Evolutionary conservation across 2,797 vertebrate species (phyloP).

Genomic region (Aeoliscus strigatus): DNA sequence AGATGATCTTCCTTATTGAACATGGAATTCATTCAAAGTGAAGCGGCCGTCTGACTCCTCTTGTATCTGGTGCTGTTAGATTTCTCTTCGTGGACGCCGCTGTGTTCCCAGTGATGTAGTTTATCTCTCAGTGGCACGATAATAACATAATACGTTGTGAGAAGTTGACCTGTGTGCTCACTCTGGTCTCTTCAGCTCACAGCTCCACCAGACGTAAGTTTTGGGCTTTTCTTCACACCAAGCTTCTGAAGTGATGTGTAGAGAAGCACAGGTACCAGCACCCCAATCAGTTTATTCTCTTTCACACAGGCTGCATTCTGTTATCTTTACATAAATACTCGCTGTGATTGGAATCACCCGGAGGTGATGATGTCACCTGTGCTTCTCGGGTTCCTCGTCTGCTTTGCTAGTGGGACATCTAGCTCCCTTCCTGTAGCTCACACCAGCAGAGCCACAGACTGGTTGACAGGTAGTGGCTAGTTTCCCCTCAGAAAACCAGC

Average conservation of each 20-base stretch:
- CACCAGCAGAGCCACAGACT: not conserved
- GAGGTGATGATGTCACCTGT: conserved; percentile 6
- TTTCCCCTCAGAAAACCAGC: not conserved
- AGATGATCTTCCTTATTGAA: too few species aligned
- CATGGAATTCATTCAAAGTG: too few species aligned
- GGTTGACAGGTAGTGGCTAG: conserved; percentile 4
- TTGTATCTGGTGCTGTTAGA: not conserved
- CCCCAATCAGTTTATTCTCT: not conserved
- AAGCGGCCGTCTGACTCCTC: too few species aligned
- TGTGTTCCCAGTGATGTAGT: not conserved
- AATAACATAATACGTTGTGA: not conserved
- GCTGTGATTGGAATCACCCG: not conserved
- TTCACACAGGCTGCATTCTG: not conserved
- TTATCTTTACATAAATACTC: not conserved
- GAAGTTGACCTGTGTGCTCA: conserved; percentile 17
- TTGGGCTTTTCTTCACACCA: conserved; percentile 22
- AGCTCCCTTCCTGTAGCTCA: conserved; percentile 19
- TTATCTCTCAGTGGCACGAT: not conserved
- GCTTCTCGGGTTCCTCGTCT: conserved; percentile 26
- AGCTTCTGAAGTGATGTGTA: conserved; percentile 25
- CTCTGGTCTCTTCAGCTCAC: conserved; percentile 51
- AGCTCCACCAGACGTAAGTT: conserved; percentile 60
- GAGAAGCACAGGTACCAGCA: conserved; percentile 29
- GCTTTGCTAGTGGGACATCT: conserved; percentile 12
- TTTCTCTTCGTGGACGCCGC: not conserved